These are phyloP conservation scores for Diadumene lineata DNA, from an alignment of 92 coral and sea anemone genomes.

Conservation along the genomic window DNA sequence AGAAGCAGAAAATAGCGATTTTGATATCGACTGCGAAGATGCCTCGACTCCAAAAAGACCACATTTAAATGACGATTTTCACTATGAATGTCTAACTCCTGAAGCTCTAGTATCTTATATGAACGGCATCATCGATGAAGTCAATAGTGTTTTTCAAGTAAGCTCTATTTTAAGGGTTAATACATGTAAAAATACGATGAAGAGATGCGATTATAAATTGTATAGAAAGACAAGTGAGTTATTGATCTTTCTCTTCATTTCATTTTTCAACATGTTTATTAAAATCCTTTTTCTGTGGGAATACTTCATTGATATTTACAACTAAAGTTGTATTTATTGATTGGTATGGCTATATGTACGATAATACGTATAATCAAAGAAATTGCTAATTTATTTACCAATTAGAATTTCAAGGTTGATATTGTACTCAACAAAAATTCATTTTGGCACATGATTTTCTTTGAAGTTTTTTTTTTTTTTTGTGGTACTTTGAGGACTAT, in stretches of 20 bases:
- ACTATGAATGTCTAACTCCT: constrained; percentile 95
- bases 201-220: constrained; percentile 1
- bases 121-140: constrained; percentile 98
- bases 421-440: background rate
- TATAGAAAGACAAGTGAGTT: too few species aligned
- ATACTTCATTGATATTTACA: background rate
- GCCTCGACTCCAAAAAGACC: constrained; percentile 89
- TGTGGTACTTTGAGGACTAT: background rate
- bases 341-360: background rate
- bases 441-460: background rate
- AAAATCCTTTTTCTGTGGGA: background rate
- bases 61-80: constrained; percentile 91
- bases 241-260: background rate
- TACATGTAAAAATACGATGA: background rate
- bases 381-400: background rate
- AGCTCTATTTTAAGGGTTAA: background rate
- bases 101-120: constrained; percentile 94
- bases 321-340: background rate
- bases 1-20: constrained; percentile 87
- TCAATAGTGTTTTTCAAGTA: constrained; percentile 96
- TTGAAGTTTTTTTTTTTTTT: background rate
- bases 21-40: constrained; percentile 91
- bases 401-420: background rate
- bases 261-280: constrained; percentile 2
- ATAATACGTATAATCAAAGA: background rate